Conservation (phyloP, 1,140 invertebrate species). For the Hylyphantes graminicola region DNA sequence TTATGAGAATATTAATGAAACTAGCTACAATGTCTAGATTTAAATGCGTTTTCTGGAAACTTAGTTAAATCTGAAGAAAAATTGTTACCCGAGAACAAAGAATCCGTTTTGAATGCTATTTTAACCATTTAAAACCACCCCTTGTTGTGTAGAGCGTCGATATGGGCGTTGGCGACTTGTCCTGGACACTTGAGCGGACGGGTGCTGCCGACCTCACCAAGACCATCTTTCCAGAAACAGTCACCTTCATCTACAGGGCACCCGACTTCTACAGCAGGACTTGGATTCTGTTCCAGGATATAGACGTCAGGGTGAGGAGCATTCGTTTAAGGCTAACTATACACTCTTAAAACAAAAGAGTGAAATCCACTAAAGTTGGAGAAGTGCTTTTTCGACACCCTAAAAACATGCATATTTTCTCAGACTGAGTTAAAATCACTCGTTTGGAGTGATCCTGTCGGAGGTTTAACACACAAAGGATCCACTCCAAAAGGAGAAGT, state of each 20-base stretch:
- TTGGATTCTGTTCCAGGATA: constrained; percentile 52
- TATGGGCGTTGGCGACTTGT: constrained; percentile 44
- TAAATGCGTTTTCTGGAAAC: too few species aligned
- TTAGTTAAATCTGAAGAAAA: too few species aligned
- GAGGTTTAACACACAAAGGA: too few species aligned
- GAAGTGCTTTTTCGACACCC: too few species aligned
- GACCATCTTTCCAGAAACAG: constrained; percentile 41
- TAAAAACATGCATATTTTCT: too few species aligned
- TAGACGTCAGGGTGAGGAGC: constrained; percentile 16
- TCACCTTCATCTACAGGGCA: constrained; percentile 53
- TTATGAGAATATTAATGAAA: not conserved
- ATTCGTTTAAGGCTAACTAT: too few species aligned
- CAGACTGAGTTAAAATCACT: too few species aligned
- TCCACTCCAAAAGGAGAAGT: too few species aligned
- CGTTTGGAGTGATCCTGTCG: too few species aligned
- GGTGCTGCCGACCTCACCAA: constrained; percentile 37
- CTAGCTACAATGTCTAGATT: not conserved
- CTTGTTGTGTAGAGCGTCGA: constrained; percentile 28
- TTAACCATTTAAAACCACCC: not conserved
- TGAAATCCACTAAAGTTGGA: too few species aligned
- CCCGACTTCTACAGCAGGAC: constrained; percentile 45
- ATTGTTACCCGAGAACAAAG: too few species aligned
- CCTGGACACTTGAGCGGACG: constrained; percentile 40
- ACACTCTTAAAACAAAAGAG: too few species aligned
- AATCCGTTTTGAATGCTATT: not conserved